These are phyloP conservation scores for Agrochola circellaris DNA, from an alignment of 2,888 invertebrate genomes.

Conservation along the genomic window DNA sequence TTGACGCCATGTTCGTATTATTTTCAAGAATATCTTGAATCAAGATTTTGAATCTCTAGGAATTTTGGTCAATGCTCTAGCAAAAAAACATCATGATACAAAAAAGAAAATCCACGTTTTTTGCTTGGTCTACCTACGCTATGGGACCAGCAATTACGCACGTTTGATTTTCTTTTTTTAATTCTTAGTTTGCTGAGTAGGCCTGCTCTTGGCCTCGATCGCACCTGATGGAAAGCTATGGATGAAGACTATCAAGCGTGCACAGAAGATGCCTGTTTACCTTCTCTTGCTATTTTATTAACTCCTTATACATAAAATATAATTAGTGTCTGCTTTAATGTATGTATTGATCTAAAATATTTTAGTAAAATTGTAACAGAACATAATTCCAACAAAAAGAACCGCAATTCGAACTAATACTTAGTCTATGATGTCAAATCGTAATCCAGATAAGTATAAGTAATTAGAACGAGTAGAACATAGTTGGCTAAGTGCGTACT, in stretches of 20 bases:
- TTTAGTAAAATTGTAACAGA: not conserved
- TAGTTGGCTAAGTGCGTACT: conserved; percentile 44
- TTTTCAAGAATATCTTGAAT: not conserved
- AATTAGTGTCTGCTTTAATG: not conserved
- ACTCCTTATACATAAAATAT: not conserved
- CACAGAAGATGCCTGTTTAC: too few relatives aligned
- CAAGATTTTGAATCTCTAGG: not conserved
- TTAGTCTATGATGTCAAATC: not conserved
- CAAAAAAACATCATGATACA: not conserved
- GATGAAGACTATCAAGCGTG: too few relatives aligned
- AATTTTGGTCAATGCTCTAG: not conserved
- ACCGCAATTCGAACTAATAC: not conserved
- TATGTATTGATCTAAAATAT: too few relatives aligned
- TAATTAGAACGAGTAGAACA: conserved; percentile 11
- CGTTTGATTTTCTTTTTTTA: not conserved
- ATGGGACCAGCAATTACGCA: not conserved
- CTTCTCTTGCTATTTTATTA: not conserved
- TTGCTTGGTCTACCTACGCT: not conserved
- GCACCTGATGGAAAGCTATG: too few relatives aligned
- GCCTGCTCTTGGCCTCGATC: too few relatives aligned
- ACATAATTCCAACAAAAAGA: not conserved
- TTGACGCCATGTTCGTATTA: not conserved
- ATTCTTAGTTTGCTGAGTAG: too few relatives aligned
- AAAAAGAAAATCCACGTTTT: not conserved
- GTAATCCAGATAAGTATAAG: not conserved